Percentiles rank a stretch among this genome's conserved stretches.
phyloP scores from a whole-genome alignment of 2,797 vertebrate genomes.

The Sarcophilus harrisii region DNA sequence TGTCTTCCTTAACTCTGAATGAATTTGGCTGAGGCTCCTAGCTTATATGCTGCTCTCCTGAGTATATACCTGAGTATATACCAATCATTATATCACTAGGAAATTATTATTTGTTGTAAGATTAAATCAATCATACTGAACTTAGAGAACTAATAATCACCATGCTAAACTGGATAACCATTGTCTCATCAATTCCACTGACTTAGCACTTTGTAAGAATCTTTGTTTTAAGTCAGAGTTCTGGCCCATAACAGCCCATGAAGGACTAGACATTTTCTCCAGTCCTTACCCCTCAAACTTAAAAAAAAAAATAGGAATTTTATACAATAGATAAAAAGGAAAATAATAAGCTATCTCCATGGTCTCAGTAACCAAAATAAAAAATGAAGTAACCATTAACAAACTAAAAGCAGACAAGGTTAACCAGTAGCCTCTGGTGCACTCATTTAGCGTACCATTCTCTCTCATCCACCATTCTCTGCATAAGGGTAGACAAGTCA shows the following conservation, averaged over 20 bases:
- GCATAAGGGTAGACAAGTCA: background rate
- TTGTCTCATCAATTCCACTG: no score
- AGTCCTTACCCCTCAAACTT: background rate
- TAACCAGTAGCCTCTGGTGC: background rate
- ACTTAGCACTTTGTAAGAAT: no score
- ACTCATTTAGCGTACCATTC: background rate
- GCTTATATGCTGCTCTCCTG: no score
- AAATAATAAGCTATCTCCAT: background rate
- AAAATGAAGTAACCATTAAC: background rate
- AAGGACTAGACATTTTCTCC: background rate
- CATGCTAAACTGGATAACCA: no score
- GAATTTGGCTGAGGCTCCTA: no score
- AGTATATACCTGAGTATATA: no score
- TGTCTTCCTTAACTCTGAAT: no score
- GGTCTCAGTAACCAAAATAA: background rate
- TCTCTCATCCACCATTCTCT: background rate
- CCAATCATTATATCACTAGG: no score
- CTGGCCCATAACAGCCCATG: background rate
- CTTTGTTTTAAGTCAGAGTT: no score
- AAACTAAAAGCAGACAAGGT: background rate
- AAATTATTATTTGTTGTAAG: no score
- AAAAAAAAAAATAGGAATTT: background rate
- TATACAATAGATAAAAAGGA: background rate
- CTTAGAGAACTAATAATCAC: background rate
- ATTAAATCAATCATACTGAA: no score